A percentile compares a stretch with the other conserved stretches of the same genome.
Evolutionary conservation across 2,797 vertebrate genomes (phyloP).

Genomic region (Coluber constrictor): DNA sequence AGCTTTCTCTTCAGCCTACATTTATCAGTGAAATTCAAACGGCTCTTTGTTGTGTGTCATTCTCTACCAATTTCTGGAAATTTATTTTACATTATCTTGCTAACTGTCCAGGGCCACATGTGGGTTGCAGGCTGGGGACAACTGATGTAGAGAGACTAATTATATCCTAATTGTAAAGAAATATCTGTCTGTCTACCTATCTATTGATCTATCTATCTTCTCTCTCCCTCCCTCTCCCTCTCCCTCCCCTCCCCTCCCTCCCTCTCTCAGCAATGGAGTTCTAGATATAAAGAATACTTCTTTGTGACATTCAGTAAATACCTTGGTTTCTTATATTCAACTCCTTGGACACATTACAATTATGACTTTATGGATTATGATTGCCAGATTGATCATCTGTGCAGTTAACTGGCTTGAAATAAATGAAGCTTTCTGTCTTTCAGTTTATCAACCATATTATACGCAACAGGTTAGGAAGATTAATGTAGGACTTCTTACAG

Average conservation of each 20-base stretch:
- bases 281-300: neutral
- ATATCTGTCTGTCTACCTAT: too few species aligned
- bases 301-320: neutral
- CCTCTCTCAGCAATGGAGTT: neutral
- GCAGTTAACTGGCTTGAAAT: neutral
- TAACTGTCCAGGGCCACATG: neutral
- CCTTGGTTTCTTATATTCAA: neutral
- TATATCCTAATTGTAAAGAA: too few species aligned
- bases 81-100: neutral
- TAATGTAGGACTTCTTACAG: neutral
- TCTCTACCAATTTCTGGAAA: neutral
- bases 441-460: neutral
- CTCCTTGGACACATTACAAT: neutral
- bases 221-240: too few species aligned
- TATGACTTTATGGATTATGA: neutral
- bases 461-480: neutral
- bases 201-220: too few species aligned
- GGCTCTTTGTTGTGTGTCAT: neutral
- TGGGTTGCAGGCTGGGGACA: too few species aligned
- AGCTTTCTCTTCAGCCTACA: neutral
- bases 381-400: neutral
- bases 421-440: neutral
- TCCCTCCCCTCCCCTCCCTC: too few species aligned
- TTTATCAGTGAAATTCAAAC: neutral
- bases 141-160: neutral